These are phyloP conservation scores for Caenorhabditis virilis DNA, from an alignment of 2,888 invertebrate genomes.

Conservation along the genomic window DNA sequence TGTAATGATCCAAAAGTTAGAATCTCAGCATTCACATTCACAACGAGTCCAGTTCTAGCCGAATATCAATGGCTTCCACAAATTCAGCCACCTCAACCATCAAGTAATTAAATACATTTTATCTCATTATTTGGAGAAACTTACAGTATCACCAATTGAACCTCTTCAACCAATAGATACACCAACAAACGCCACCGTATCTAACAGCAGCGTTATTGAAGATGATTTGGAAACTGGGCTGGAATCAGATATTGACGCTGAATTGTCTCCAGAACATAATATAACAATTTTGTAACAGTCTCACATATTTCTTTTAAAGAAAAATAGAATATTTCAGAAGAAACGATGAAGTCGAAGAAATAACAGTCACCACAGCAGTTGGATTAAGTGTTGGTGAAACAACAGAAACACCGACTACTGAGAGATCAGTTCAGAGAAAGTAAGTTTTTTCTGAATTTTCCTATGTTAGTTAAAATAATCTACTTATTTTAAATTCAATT, in stretches of 20 bases:
- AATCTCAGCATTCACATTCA: slow-evolving; percentile 30
- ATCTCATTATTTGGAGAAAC: too few relatives aligned
- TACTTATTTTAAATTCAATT: too few relatives aligned
- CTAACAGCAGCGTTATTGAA: too few relatives aligned
- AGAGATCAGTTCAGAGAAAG: too few relatives aligned
- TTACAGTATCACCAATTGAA: background rate
- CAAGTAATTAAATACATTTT: slow-evolving; percentile 6
- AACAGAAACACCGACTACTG: too few relatives aligned
- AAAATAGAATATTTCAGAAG: too few relatives aligned
- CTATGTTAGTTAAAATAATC: too few relatives aligned
- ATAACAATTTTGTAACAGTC: too few relatives aligned
- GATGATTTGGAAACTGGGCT: background rate
- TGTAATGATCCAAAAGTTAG: slow-evolving; percentile 42
- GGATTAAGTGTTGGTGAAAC: slow-evolving; percentile 29
- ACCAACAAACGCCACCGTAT: background rate
- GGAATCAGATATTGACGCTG: background rate
- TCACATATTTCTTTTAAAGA: too few relatives aligned
- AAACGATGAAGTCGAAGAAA: slow-evolving; percentile 13
- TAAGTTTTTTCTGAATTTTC: too few relatives aligned
- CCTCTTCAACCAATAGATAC: background rate
- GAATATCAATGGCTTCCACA: slow-evolving; percentile 43
- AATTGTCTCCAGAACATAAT: too few relatives aligned
- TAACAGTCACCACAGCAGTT: slow-evolving; percentile 27
- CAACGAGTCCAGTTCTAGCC: slow-evolving; percentile 25
- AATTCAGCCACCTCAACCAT: slow-evolving; percentile 36